phyloP scores from a whole-genome alignment of 2,888 invertebrate genomes.

The Apotomis capreana region DNA sequence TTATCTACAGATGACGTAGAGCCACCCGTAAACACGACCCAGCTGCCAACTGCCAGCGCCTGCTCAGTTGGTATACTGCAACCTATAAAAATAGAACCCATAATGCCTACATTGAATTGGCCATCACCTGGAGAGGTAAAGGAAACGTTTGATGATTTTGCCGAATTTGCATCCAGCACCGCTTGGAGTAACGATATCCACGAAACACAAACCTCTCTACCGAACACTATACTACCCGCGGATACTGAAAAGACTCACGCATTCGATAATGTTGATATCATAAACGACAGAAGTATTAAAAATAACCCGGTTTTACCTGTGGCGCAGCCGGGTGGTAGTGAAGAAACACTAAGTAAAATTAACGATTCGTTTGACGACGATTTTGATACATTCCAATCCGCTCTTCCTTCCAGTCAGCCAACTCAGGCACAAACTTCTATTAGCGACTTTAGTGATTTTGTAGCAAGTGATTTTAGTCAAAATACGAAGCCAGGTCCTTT shows the following conservation, averaged over 20 bases:
- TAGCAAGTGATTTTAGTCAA: conserved; percentile 47
- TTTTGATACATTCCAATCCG: conserved; percentile 78
- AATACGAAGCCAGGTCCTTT: conserved; percentile 44
- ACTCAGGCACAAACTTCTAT: conserved; percentile 26
- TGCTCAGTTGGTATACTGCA: conserved; percentile 70
- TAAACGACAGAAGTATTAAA: conserved; percentile 33
- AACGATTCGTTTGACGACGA: conserved; percentile 65
- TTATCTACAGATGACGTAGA: conserved; percentile 34
- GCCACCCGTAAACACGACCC: conserved; percentile 42
- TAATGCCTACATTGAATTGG: conserved; percentile 77
- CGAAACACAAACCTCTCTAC: conserved; percentile 27
- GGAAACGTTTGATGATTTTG: conserved; percentile 74
- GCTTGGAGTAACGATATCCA: conserved; percentile 54
- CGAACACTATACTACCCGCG: neutral
- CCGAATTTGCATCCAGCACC: conserved; percentile 69
- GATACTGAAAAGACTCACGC: conserved; percentile 10
- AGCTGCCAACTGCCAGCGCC: conserved; percentile 49
- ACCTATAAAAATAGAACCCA: conserved; percentile 73
- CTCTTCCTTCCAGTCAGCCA: conserved; percentile 56
- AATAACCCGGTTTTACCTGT: neutral
- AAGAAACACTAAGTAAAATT: conserved; percentile 33
- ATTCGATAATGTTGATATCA: conserved; percentile 17
- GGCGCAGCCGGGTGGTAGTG: no score
- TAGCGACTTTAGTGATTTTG: conserved; percentile 45
- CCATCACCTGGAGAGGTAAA: conserved; percentile 79